Evolutionary conservation across 53 echinoderm and acorn worm genomes (phyloP).

Genomic region (Patiria pectinifera): DNA sequence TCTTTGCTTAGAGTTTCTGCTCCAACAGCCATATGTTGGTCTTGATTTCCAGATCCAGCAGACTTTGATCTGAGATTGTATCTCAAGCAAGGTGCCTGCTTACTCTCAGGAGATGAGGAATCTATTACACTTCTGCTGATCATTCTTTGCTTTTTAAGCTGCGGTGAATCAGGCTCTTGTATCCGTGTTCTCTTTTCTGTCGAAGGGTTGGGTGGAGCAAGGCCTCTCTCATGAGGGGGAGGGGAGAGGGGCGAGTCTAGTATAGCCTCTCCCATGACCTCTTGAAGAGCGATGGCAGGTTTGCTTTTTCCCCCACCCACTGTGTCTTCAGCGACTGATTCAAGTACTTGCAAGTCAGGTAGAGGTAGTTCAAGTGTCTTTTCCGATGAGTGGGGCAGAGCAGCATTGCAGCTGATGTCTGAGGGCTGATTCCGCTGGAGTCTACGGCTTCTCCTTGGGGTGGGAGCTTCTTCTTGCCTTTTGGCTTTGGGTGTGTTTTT

Average conservation of each 20-base stretch:
- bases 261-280: not conserved
- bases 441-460: conserved; percentile 46
- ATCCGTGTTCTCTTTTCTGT: not conserved
- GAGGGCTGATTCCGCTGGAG: conserved; percentile 8
- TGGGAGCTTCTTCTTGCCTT: not conserved
- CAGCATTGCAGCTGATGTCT: not conserved
- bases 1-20: conserved; percentile 1
- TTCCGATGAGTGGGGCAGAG: not conserved
- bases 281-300: not conserved
- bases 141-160: not conserved
- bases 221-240: conserved; percentile 24
- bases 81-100: conserved; percentile 11
- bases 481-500: not conserved
- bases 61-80: conserved; percentile 52
- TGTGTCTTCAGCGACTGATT: not conserved
- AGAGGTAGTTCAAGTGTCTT: not conserved
- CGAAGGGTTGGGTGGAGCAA: not conserved
- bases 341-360: not conserved
- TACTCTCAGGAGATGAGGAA: not conserved
- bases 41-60: not conserved
- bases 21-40: not conserved
- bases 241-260: conserved; percentile 52
- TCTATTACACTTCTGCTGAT: not conserved
- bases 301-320: not conserved
- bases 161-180: not conserved